Base-by-base conservation (phyloP, 2,888 invertebrate genomes). In the Tetheella fluctuosa region DNA sequence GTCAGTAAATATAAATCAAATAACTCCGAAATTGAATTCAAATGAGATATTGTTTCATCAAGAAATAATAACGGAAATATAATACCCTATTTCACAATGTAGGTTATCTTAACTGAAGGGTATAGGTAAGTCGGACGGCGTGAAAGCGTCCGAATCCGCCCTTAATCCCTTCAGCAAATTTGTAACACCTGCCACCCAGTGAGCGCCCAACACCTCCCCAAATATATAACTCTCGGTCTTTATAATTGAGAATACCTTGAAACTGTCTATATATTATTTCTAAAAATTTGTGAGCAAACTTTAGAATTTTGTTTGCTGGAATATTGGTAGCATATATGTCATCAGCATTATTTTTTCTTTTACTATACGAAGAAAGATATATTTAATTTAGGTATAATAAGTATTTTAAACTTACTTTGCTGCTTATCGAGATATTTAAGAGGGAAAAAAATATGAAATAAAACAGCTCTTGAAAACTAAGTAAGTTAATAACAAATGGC, bases 111-210 rank as follows among this genome's bases (percentile, higher is more conserved):
- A 15, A 39, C n/a, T 42, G 42, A n/a, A 42, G 42, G n/a, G n/a
- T n/a, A 42, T 17, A 42, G 42, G 42, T 42, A 17, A 17, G 42
- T n/a, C n/a, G 42, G 42, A n/a, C 13, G 42, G 42, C 17, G 48
- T 48, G 48, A 48, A 48, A 10, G 48, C n/a, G 20, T 20, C 2
- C 48, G 10, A 48, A 48, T 48, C 20, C 20, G 20, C 48, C 48
- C 48, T 20, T 48, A 48, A 48, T 20, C 48, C 42, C 20, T 48
- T 48, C 48, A n/a, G 0, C 48, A 48, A 48, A 48, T 48, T 48
- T 48, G 48, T 20, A 20, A 20, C 48, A 48, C 48, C 48, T 48
- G 48, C 17, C 48, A 48, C 10, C 48, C 10, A 7, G 1, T 4
- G 5, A 39, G 48, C 20, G 17, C 17, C 42, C 20, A n/a, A 10